These are phyloP conservation scores for Enteromius thamalakanensis DNA, from an alignment of 2,797 vertebrate genomes.

Conservation along the genomic window DNA sequence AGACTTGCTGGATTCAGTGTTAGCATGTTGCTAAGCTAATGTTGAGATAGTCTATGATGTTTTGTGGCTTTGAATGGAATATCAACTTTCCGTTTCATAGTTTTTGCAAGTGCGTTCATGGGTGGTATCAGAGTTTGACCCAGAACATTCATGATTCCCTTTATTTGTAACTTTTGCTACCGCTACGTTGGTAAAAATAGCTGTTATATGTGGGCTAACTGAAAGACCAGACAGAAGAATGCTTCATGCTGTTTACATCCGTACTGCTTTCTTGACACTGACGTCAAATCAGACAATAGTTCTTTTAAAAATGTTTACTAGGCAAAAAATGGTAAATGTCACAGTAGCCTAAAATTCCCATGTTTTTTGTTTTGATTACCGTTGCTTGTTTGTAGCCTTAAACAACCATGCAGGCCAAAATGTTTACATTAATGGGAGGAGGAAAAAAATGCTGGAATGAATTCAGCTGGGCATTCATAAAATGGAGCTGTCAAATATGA, in stretches of 20 bases:
- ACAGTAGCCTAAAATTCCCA: background rate
- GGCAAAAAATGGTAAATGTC: background rate
- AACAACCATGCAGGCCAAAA: background rate
- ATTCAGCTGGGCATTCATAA: background rate
- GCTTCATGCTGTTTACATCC: background rate
- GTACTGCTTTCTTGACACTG: background rate
- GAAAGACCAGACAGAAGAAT: background rate
- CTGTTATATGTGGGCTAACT: background rate
- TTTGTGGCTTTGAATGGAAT: background rate
- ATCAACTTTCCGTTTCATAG: background rate
- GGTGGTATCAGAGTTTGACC: background rate
- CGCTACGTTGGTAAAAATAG: background rate
- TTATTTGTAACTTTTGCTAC: background rate
- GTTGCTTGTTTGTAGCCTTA: background rate
- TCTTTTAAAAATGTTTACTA: background rate
- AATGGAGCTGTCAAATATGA: background rate
- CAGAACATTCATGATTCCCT: background rate
- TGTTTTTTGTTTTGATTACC: background rate
- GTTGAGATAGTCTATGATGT: background rate
- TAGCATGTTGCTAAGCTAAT: background rate
- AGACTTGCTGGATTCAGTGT: background rate
- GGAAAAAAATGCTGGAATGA: background rate
- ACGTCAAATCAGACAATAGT: slow-evolving; percentile 4
- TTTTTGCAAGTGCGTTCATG: background rate
- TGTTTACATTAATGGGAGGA: background rate